Evolutionary conservation across 2,888 invertebrate genomes (phyloP), one percentile per base, ranked within the genome.

Genomic region (Dysmachus trigonus): DNA sequence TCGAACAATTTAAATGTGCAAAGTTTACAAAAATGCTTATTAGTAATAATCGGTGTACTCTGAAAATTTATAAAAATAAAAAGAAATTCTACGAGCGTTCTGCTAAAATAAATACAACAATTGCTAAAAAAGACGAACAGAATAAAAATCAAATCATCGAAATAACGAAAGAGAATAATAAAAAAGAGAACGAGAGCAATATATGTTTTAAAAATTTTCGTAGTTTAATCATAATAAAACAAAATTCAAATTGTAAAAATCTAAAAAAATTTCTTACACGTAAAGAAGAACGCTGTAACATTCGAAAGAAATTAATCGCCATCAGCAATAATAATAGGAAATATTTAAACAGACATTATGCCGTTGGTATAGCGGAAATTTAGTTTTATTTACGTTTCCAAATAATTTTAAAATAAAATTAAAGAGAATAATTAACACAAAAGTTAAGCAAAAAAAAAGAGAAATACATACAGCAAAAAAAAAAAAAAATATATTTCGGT

Each of bases 1-100:
- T 79, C 1, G n/a, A n/a, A 31, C 18, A 82, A 41, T 82, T 62
- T 72, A 83, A 83, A 83, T 83, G 83, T 83, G 83, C 83, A 83
- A 83, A 83, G 15, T 35, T 72, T 41, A 72, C 83, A 72, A 83
- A 83, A 83, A 83, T 83, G 83, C 47, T 83, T 38, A 41, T 83
- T 41, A 83, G 41, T 31, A 83, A 72, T 83, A 71, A 71, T 6
- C 82, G 31, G 8, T 2, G 71, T 8, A 72, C 30, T 15, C 31
- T 83, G 72, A 71, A 72, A 72, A 72, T 83, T 22, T 83, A 72
- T 22, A 83, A 83, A 83, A 83, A 83, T 72, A 83, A 83, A 35
- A 83, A 83, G 33, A 83, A 83, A 83, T 38, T 41, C 1, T 41
- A 38, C 15, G 38, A 72, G 13, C 35, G 27, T 72, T 38, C 35